Percentiles rank a stretch among this genome's conserved stretches.
Conservation (phyloP, 2,888 invertebrate species). For the Dynastes tityus region DNA sequence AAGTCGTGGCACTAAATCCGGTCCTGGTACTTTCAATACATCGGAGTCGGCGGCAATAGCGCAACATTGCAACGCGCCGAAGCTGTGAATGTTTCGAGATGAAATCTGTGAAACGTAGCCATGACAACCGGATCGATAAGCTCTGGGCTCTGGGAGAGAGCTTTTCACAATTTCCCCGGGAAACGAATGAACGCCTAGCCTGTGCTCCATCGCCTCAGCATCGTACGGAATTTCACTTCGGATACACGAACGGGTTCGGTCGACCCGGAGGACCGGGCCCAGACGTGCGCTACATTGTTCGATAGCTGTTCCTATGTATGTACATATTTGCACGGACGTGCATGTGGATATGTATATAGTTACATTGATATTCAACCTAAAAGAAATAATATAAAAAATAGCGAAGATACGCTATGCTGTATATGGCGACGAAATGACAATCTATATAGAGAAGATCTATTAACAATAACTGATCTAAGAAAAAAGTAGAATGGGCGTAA, state of each 20-base stretch:
- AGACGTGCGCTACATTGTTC: conserved; percentile 39
- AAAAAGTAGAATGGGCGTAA: too few species aligned
- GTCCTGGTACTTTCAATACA: conserved; percentile 34
- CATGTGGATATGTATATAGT: too few species aligned
- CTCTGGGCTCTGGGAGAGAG: conserved; percentile 49
- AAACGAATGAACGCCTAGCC: conserved; percentile 40
- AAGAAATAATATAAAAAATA: not conserved
- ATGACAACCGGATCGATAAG: conserved; percentile 53
- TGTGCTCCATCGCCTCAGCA: conserved; percentile 39
- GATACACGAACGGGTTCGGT: conserved; percentile 30
- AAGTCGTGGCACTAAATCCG: not conserved
- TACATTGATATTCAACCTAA: conserved; percentile 5
- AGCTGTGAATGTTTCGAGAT: conserved; percentile 49
- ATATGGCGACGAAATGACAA: not conserved
- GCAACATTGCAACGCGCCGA: conserved; percentile 42
- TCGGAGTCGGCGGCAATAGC: conserved; percentile 28
- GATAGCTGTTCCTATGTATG: conserved; percentile 25
- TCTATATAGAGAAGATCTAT: not conserved
- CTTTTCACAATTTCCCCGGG: conserved; percentile 53
- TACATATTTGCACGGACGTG: conserved; percentile 7
- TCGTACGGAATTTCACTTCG: conserved; percentile 41
- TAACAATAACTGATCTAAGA: too few species aligned
- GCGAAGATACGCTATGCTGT: not conserved
- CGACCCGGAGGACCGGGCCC: conserved; percentile 35
- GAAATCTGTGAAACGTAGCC: conserved; percentile 52